Evolutionary conservation across 2,888 invertebrate genomes (phyloP), one percentile per base, ranked within the genome.

Genomic region (Germaria angustata): DNA sequence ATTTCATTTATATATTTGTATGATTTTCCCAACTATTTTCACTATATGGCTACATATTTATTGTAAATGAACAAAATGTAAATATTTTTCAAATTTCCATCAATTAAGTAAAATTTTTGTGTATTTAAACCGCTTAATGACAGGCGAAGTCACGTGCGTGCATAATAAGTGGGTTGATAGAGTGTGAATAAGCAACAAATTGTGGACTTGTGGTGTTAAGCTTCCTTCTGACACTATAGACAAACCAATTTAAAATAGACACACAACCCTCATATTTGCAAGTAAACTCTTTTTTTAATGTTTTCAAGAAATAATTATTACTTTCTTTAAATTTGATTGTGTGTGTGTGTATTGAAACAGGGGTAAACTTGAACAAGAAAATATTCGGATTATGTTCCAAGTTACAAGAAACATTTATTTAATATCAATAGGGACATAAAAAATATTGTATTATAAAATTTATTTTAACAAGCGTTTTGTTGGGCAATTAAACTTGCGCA

Each of bases 91-190:
- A 66, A 46, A 49, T 59, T 59, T 59, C 24, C 32, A 39, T 41
- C 49, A 76, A 76, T 76, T 76, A 68, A 68, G 57, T 39, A 0
- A 36, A 32, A 69, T 55, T 53, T 78, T n/a, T 53, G 13, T 20
- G 7, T 55, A 44, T 53, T 69, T 63, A 34, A 28, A 20, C 11
- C 28, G 24, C 9, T 13, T 59, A 79, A 71, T 63, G 66, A 59
- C 44, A 59, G 65, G 9, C 65, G 17, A 17, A 61, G 79, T 61
- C 79, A 79, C 79, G 79, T 79, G 79, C 66, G 11, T 66, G 51
- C 41, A 79, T 79, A 79, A 72, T 72, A 41, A 66, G 51, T 72
- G 32, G 36, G 28, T 61, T 39, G 22, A 32, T n/a, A 49, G 57
- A 36, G 49, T 65, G 51, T 17, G 61, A 65, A 36, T 24, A 34